Evolutionary conservation across 2,888 invertebrate genomes (phyloP), one percentile per base, ranked within the genome.

Genomic region (Pantelozetes paolii): DNA sequence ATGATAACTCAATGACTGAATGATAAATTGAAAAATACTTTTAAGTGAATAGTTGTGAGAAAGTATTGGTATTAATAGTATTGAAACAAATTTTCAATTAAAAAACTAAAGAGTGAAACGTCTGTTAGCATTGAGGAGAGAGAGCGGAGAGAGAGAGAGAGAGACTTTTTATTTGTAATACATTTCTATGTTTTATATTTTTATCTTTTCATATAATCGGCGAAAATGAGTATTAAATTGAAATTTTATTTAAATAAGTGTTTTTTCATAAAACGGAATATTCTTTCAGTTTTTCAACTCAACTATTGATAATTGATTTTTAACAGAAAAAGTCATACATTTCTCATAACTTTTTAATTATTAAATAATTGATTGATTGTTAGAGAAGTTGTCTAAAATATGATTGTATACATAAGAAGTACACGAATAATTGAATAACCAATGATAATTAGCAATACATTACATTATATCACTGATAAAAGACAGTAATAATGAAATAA

Each of bases 21-120:
- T 64, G 62, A 64, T 64, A 64, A 64, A 64, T 64, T 64, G 62
- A 64, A 36, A 59, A 59, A 59, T n/a, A 18, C 9, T 64, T 64
- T 64, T 64, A 45, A 45, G 45, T 45, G 45, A 45, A 45, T n/a
- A n/a, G n/a, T n/a, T n/a, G n/a, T n/a, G n/a, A n/a, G n/a, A n/a
- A 45, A 45, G 6, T 45, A 18, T 45, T 6, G 8, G 11, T 9
- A 18, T 2, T 11, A 45, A 45, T 15, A 45, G 8, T 45, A 45
- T 45, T 62, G 20, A 13, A 28, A 32, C 32, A 32, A 20, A 1
- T 32, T 32, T 64, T 64, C 36, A 20, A n/a, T 64, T 64, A 32
- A 64, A 64, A 64, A 2, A 30, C 28, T 9, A n/a, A 6, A 28
- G 45, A 15, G 45, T 15, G 15, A 45, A 45, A 45, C 18, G 45